Evolutionary conservation across 2,797 vertebrate species (phyloP).

Genomic region (Calcarius lapponicus): DNA sequence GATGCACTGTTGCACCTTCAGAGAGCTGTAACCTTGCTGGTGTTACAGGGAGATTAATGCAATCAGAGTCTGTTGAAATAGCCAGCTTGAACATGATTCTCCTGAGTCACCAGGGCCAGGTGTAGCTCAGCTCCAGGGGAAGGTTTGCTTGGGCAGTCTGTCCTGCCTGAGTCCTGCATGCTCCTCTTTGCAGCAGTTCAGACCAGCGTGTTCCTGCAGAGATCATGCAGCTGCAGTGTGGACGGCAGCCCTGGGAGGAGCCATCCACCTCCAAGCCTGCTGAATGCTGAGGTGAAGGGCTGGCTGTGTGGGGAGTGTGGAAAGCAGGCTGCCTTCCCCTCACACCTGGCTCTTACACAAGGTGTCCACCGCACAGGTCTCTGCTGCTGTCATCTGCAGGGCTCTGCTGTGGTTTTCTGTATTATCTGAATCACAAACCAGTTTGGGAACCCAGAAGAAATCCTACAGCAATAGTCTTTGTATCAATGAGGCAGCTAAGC

Average conservation of each 20-base stretch:
- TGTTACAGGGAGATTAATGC: background rate
- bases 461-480: background rate
- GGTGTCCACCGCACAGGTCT: background rate
- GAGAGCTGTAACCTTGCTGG: background rate
- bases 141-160: background rate
- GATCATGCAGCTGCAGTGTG: background rate
- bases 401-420: background rate
- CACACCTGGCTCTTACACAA: background rate
- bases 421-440: background rate
- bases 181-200: background rate
- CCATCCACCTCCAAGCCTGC: background rate
- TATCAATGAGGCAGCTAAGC: background rate
- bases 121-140: background rate
- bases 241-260: background rate
- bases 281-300: background rate
- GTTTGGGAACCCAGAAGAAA: background rate
- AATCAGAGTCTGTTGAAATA: background rate
- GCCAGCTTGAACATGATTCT: background rate
- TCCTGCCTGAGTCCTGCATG: background rate
- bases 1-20: background rate
- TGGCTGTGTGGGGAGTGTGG: background rate
- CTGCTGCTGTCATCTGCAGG: background rate
- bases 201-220: background rate
- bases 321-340: background rate
- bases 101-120: background rate